Conservation (phyloP, 2,797 vertebrate genomes). For the Gymnocypris eckloni region DNA sequence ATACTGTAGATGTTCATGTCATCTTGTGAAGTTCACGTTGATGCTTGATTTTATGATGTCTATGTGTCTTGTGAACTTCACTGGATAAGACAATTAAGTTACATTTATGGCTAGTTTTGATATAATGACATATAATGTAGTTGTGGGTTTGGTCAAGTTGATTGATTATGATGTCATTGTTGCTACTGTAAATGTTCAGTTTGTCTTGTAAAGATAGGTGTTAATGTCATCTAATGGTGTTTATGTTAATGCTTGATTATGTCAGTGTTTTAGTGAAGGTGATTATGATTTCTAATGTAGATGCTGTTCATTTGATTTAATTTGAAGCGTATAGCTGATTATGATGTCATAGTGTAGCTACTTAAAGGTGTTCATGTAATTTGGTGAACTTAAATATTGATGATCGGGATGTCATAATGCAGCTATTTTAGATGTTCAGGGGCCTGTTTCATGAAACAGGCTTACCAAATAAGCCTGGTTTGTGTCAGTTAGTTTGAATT, state of each 20-base stretch:
- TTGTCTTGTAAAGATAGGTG: conserved; percentile 14
- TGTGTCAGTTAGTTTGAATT: too few relatives aligned
- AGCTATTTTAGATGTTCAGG: conserved; percentile 62
- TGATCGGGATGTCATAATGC: conserved; percentile 58
- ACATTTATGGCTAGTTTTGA: conserved; percentile 5
- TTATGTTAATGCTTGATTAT: conserved; percentile 69
- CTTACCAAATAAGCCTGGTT: too few relatives aligned
- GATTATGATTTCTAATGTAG: background rate
- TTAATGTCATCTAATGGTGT: conserved; percentile 69
- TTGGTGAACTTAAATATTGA: conserved; percentile 39
- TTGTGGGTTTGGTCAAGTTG: background rate
- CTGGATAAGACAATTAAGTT: background rate
- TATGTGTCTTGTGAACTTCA: background rate
- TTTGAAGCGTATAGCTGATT: background rate
- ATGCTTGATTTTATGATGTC: background rate
- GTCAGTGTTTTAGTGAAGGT: conserved; percentile 36
- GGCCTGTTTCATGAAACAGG: too few relatives aligned
- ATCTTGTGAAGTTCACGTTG: background rate
- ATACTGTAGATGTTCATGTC: conserved; percentile 45
- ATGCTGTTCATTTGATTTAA: background rate
- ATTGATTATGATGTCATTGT: background rate
- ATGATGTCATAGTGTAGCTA: background rate
- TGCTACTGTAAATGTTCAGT: too few relatives aligned
- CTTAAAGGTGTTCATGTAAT: background rate
- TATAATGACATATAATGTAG: conserved; percentile 5